A percentile compares a stretch with the other conserved stretches of the same genome.
Evolutionary conservation across 2,113 vertebrate species (phyloP).

Genomic region (Lagopus muta): DNA sequence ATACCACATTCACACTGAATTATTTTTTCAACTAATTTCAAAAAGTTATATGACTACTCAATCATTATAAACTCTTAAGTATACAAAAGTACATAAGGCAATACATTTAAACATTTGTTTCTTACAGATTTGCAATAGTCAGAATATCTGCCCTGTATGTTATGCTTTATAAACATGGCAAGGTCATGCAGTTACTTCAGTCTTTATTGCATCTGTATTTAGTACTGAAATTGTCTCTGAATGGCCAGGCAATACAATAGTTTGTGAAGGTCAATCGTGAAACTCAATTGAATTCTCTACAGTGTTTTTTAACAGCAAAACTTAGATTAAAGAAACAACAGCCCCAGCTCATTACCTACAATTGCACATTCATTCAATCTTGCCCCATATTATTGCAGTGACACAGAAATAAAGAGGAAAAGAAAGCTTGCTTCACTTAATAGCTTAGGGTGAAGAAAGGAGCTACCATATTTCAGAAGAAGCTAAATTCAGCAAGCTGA

Average conservation of each 20-base stretch:
- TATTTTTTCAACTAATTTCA: background rate
- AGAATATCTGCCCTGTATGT: background rate
- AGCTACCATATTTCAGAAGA: background rate
- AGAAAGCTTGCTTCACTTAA: background rate
- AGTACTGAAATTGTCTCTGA: background rate
- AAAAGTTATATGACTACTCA: background rate
- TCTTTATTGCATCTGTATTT: background rate
- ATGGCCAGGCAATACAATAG: background rate
- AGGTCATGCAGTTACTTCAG: background rate
- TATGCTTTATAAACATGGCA: background rate
- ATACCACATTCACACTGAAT: background rate
- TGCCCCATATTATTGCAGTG: background rate
- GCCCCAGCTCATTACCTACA: background rate
- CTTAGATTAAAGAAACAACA: constrained; percentile 6
- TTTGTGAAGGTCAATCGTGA: constrained; percentile 33
- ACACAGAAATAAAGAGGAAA: constrained; percentile 30
- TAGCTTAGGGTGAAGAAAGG: background rate
- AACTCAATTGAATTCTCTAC: background rate
- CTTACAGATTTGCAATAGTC: background rate
- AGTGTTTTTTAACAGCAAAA: background rate
- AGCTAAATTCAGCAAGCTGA: background rate
- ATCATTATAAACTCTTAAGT: background rate
- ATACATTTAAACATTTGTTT: background rate
- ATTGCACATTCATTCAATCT: background rate
- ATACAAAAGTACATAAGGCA: background rate